These are phyloP conservation scores for Tetheella fluctuosa DNA, from an alignment of 2,888 invertebrate species.

Conservation along the genomic window DNA sequence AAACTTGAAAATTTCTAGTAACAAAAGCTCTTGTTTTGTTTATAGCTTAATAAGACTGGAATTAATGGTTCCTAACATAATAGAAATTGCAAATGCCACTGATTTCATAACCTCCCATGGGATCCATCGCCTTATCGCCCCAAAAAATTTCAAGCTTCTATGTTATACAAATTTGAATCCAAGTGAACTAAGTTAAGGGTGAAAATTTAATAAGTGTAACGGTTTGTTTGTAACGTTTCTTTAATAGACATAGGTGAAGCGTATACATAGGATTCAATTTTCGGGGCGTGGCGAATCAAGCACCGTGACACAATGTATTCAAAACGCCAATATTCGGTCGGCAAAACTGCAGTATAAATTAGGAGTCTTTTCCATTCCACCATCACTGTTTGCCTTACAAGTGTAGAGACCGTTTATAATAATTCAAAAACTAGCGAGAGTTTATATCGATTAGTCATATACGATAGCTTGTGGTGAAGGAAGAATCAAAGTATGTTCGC, in stretches of 20 bases:
- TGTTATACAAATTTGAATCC: slow-evolving; percentile 42
- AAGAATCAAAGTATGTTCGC: slow-evolving; percentile 83
- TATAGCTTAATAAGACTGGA: slow-evolving; percentile 81
- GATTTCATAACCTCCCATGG: slow-evolving; percentile 85
- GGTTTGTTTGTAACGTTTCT: slow-evolving; percentile 53
- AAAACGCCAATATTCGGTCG: slow-evolving; percentile 78
- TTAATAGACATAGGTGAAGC: slow-evolving; percentile 64
- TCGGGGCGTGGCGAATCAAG: slow-evolving; percentile 83
- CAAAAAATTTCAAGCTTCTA: slow-evolving; percentile 55
- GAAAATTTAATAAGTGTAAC: slow-evolving; percentile 33
- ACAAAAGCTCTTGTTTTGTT: slow-evolving; percentile 75
- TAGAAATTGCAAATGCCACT: slow-evolving; percentile 88
- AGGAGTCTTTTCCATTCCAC: slow-evolving; percentile 64
- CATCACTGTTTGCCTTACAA: slow-evolving; percentile 63
- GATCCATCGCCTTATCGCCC: slow-evolving; percentile 81
- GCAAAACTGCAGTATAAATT: slow-evolving; percentile 78
- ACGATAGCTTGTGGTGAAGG: slow-evolving; percentile 71
- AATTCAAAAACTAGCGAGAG: slow-evolving; percentile 44
- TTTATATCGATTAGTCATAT: slow-evolving; percentile 73
- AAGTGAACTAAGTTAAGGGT: slow-evolving; percentile 34
- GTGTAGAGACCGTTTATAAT: slow-evolving; percentile 60
- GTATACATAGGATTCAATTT: slow-evolving; percentile 81
- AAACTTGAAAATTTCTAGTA: slow-evolving; percentile 33
- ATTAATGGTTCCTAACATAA: slow-evolving; percentile 84
- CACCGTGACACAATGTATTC: slow-evolving; percentile 83